Percentiles rank a stretch among this genome's conserved stretches.
These are phyloP conservation scores for Laothoe populi DNA, from an alignment of 2,888 invertebrate species.

Conservation along the genomic window DNA sequence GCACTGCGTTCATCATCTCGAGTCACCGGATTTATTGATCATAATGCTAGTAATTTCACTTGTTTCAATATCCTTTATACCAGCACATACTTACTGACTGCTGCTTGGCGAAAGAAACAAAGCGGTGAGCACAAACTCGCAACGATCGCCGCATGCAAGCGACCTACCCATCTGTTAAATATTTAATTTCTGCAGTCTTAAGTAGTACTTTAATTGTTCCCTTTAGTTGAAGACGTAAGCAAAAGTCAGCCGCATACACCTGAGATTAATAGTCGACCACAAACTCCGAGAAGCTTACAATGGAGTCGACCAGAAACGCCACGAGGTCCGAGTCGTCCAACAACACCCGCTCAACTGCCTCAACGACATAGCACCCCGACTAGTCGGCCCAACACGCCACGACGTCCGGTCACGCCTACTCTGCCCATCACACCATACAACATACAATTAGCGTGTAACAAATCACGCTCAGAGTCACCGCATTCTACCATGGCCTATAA, in stretches of 20 bases:
- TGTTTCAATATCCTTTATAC: too few relatives aligned
- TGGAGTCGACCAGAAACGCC: slow-evolving; percentile 67
- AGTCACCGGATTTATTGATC: too few relatives aligned
- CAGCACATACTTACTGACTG: too few relatives aligned
- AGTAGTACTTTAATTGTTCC: not conserved
- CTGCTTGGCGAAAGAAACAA: too few relatives aligned
- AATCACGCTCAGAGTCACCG: slow-evolving; percentile 35
- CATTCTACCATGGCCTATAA: slow-evolving; percentile 33
- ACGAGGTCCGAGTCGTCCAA: slow-evolving; percentile 51
- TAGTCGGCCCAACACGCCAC: slow-evolving; percentile 65
- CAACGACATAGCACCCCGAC: slow-evolving; percentile 47
- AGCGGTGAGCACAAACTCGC: too few relatives aligned
- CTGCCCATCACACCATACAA: slow-evolving; percentile 49
- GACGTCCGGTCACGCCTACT: slow-evolving; percentile 37
- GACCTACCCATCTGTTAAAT: too few relatives aligned
- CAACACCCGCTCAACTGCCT: slow-evolving; percentile 56
- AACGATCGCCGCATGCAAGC: too few relatives aligned
- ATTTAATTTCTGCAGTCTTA: not conserved
- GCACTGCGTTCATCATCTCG: too few relatives aligned
- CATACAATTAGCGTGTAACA: slow-evolving; percentile 33
- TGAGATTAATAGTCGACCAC: slow-evolving; percentile 55
- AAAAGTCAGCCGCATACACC: slow-evolving; percentile 40
- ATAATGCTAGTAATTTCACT: too few relatives aligned
- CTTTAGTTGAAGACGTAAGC: slow-evolving; percentile 28
- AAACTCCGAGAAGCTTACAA: slow-evolving; percentile 58